A percentile compares a stretch with the other conserved stretches of the same genome.
phyloP scores from a whole-genome alignment of 2,888 invertebrate genomes.

The Cactoblastis cactorum region DNA sequence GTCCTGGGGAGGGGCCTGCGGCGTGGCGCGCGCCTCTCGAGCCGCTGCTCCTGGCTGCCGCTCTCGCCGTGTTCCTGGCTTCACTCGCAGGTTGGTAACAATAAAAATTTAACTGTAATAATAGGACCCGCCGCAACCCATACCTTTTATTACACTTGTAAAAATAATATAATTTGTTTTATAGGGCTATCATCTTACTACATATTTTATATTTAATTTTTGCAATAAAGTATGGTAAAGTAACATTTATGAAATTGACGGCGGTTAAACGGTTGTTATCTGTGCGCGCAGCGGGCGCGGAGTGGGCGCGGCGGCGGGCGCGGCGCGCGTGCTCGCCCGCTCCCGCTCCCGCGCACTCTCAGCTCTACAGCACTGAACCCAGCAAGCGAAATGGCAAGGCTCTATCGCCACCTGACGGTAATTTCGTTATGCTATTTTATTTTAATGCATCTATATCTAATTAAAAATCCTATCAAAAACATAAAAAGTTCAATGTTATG shows the following conservation, averaged over 20 bases:
- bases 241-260: too few species aligned
- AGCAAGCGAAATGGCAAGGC: conserved; percentile 45
- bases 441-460: too few species aligned
- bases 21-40: conserved; percentile 32
- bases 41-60: conserved; percentile 36
- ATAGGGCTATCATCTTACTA: too few species aligned
- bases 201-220: too few species aligned
- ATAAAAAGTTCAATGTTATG: too few species aligned
- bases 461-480: too few species aligned
- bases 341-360: conserved; percentile 26
- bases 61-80: conserved; percentile 31
- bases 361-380: conserved; percentile 49
- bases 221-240: too few species aligned
- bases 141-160: too few species aligned
- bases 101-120: not conserved
- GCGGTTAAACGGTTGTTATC: too few species aligned
- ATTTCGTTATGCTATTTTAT: too few species aligned
- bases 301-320: conserved; percentile 21
- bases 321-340: conserved; percentile 19
- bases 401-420: conserved; percentile 44
- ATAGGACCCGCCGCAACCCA: too few species aligned
- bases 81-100: conserved; percentile 17
- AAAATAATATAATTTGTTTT: too few species aligned
- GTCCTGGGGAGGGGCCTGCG: conserved; percentile 23
- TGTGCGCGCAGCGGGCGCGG: conserved; percentile 19